These are phyloP conservation scores for Oplegnathus fasciatus DNA, from an alignment of 2,113 vertebrate genomes.

Conservation along the genomic window DNA sequence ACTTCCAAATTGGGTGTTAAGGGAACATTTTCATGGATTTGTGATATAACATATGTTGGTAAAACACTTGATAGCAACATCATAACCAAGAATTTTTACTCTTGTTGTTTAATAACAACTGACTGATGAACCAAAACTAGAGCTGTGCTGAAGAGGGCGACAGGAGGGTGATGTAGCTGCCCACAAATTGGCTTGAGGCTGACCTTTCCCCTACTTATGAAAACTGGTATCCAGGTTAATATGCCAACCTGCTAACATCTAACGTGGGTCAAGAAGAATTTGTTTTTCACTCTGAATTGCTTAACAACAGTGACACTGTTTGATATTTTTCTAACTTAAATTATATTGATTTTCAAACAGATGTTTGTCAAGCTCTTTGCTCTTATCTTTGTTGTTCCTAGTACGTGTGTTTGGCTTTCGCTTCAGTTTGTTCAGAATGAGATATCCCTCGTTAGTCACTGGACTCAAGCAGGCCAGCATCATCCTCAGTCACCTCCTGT, in stretches of 20 bases:
- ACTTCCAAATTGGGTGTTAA: background rate
- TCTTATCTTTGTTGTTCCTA: background rate
- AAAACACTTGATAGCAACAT: background rate
- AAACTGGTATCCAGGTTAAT: background rate
- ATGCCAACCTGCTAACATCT: background rate
- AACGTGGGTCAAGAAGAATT: background rate
- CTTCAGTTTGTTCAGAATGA: background rate
- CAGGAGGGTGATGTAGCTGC: background rate
- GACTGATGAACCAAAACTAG: background rate
- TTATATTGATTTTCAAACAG: background rate
- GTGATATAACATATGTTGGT: background rate
- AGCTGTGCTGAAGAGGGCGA: background rate
- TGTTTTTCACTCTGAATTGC: background rate
- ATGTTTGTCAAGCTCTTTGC: background rate
- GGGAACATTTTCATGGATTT: no score
- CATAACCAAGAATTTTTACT: background rate
- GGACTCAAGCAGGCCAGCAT: background rate
- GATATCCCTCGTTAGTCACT: background rate
- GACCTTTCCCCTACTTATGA: conserved; percentile 8
- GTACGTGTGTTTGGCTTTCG: background rate
- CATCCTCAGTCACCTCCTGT: conserved; percentile 80
- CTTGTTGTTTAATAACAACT: background rate
- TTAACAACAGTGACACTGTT: background rate
- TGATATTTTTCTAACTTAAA: no score
- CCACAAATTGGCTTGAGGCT: background rate